Base-by-base conservation (phyloP, 2,888 invertebrate genomes). In the Pristionchus arcanus region DNA sequence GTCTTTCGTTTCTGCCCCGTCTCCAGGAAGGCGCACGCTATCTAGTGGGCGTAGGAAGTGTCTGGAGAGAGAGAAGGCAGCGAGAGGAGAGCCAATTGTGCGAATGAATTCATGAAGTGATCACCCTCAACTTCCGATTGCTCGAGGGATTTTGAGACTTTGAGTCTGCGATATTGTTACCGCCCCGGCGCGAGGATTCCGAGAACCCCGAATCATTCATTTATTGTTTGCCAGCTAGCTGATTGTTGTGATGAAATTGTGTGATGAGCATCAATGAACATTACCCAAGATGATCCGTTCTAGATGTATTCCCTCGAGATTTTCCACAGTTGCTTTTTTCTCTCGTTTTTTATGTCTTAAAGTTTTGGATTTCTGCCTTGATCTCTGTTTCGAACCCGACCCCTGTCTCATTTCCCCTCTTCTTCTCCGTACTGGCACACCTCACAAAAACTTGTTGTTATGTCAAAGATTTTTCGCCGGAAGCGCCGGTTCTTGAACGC, bases 391-490 rank as follows among this genome's bases (percentile, higher is more conserved):
- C 74, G 74, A 74, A 37, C 74, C 74, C 74, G 74, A 71, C 71
- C 71, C 31, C 31, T 31, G 42, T 74, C 37, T 42, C 77, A 25
- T n/a, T 42, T 42, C 77, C 11, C 77, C 31, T 21, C 11, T 11
- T 42, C 42, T 77, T 77, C 77, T 77, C 42, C 37, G 31, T 63
- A 31, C 68, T 77, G 37, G 25, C 71, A 81, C 42, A n/a, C 81
- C 42, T 49, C 81, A 81, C 81, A 81, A 81, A 77, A 81, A 74
- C 37, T 74, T 74, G 74, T 74, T 74, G 37, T 74, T 37, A 74
- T 37, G 31, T 74, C 74, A 74, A 21, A 37, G 37, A 34, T 34
- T 37, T 74, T 66, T 63, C 63, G 19, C 31, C 68, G 68, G 34
- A 71, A 71, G 68, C 34, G 2, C 28, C 31, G 31, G 34, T 31